phyloP scores from a whole-genome alignment of 2,797 vertebrate species.

The Lagocephalus sceleratus region DNA sequence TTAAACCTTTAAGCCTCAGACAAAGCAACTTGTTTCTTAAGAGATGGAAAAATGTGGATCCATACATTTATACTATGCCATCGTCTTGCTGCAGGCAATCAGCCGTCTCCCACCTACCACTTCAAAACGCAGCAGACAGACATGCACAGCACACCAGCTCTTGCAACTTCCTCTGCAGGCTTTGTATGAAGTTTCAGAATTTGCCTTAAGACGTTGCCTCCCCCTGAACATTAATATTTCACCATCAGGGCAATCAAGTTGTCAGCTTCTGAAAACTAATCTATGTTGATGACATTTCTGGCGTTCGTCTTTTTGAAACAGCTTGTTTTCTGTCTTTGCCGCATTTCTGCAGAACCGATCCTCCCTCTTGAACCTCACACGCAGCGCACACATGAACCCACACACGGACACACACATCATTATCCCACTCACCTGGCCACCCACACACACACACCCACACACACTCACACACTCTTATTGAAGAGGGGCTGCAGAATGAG shows the following conservation, averaged over 20 bases:
- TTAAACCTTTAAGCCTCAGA: constrained; percentile 7
- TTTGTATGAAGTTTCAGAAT: no score
- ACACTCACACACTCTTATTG: constrained; percentile 40
- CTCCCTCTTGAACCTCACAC: constrained; percentile 4
- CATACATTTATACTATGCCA: no score
- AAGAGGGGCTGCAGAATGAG: constrained; percentile 52
- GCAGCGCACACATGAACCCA: constrained; percentile 20
- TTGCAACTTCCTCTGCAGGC: no score
- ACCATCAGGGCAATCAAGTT: no score
- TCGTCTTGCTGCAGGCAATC: no score
- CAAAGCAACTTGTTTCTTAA: background rate
- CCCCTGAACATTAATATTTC: no score
- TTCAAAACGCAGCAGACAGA: no score
- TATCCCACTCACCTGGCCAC: constrained; percentile 37
- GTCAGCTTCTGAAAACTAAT: no score
- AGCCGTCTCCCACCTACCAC: no score
- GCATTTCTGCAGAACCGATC: constrained; percentile 3
- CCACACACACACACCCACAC: constrained; percentile 33
- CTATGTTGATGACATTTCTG: background rate
- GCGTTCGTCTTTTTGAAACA: background rate
- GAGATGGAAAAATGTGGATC: no score
- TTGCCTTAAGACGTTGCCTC: no score
- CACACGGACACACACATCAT: constrained; percentile 12
- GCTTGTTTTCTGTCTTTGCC: constrained; percentile 1
- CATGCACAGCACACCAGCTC: no score